Evolutionary conservation across 2,888 invertebrate genomes (phyloP).

Genomic region (Morinoia aosen): DNA sequence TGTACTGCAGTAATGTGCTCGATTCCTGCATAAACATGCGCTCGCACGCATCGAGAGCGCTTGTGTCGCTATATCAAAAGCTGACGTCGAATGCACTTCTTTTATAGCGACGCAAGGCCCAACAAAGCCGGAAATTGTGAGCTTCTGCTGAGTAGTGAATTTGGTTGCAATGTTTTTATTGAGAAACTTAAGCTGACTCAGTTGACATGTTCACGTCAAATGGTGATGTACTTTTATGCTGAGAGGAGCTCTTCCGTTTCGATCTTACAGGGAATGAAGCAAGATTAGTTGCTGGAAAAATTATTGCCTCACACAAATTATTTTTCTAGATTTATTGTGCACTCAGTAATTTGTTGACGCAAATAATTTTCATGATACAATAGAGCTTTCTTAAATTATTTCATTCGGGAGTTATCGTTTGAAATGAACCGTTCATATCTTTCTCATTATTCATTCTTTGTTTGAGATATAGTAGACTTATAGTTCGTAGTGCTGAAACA

Average conservation of each 20-base stretch:
- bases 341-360: not conserved
- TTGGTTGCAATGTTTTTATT: not conserved
- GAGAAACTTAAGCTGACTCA: not conserved
- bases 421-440: no score
- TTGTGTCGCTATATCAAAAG: not conserved
- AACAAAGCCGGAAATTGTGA: not conserved
- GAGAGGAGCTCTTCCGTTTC: not conserved
- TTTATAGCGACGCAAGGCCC: not conserved
- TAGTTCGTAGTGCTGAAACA: not conserved
- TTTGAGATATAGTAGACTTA: not conserved
- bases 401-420: no score
- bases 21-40: not conserved
- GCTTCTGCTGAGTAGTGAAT: not conserved
- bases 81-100: not conserved
- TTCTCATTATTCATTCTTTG: not conserved
- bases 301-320: no score
- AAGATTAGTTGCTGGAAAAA: not conserved
- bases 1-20: conserved; percentile 18
- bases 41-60: not conserved
- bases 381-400: no score
- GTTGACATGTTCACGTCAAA: not conserved
- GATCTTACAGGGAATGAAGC: not conserved
- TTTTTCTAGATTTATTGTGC: not conserved
- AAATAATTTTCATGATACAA: not conserved
- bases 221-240: not conserved